Percentiles rank a stretch among this genome's conserved stretches.
These are phyloP conservation scores for Parochlus steinenii DNA, from an alignment of 2,888 invertebrate genomes.

Conservation along the genomic window DNA sequence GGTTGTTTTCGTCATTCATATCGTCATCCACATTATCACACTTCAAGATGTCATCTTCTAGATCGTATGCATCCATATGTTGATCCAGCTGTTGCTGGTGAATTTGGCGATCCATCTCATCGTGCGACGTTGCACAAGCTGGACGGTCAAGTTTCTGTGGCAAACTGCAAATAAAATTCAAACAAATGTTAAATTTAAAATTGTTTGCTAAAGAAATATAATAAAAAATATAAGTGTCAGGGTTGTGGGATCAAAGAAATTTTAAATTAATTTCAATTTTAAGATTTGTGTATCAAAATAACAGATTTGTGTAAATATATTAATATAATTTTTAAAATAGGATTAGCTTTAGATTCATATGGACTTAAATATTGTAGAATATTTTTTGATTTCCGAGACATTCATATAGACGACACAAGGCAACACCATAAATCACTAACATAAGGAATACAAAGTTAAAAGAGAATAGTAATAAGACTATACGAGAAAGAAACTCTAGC, in stretches of 20 bases:
- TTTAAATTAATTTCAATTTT: not conserved
- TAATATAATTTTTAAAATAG: too few relatives aligned
- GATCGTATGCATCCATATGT: slow-evolving; percentile 20
- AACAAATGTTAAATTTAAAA: slow-evolving; percentile 1
- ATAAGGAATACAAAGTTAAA: too few relatives aligned
- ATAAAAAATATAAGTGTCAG: not conserved
- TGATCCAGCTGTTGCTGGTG: slow-evolving; percentile 17
- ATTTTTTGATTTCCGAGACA: too few relatives aligned
- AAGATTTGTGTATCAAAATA: too few relatives aligned
- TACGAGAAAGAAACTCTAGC: too few relatives aligned
- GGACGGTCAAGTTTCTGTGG: slow-evolving; percentile 30
- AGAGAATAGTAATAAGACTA: too few relatives aligned
- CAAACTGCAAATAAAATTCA: slow-evolving; percentile 22
- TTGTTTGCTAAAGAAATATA: not conserved
- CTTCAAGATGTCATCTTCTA: slow-evolving; percentile 17
- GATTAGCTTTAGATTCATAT: too few relatives aligned
- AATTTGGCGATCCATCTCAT: slow-evolving; percentile 6
- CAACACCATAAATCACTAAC: too few relatives aligned
- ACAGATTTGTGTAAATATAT: too few relatives aligned
- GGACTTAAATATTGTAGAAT: too few relatives aligned
- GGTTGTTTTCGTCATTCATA: slow-evolving; percentile 15
- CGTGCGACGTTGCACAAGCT: slow-evolving; percentile 12
- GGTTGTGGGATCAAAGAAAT: not conserved
- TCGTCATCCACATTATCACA: slow-evolving; percentile 15
- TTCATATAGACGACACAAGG: too few relatives aligned